Base-by-base conservation (phyloP, 2,797 vertebrate genomes). In the Mus caroli region DNA sequence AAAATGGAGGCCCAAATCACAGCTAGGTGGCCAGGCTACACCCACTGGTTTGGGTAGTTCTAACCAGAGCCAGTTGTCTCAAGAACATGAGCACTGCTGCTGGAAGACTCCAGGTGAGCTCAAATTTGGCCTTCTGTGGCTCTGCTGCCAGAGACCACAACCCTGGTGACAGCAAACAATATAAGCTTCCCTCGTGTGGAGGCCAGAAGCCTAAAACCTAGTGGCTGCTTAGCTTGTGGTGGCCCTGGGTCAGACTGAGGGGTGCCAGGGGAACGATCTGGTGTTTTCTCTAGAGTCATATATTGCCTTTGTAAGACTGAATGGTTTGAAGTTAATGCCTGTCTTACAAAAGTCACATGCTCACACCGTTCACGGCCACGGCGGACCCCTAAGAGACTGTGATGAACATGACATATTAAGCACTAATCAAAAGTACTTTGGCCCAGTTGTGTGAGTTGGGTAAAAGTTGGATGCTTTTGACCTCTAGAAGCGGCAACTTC, bases 191-290 rank as follows among this genome's bases (percentile, higher is more conserved):
- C 0, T 2, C 56, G 28, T 31, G 37, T 50, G 85, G 82, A 83
- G 78, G 77, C 64, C 46, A 6, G 37, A 73, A 28, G 77, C n/a
- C 86, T 34, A 10, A 54, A 34, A n/a, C 11, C 15, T 19, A 60
- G 54, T 0, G n/a, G 62, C n/a, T 9, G 12, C 11, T 4, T 0
- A 24, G 54, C 80, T 31, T 10, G 6, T 0, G 6, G 20, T 1
- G 3, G 71, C 58, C 50, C n/a, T 50, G 11, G 28, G 77, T 40
- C 5, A 28, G 58, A 62, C 4, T 13, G 10, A 56, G 40, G 71
- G 34, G n/a, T 8, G 1, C 14, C 1, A 2, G 1, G 0, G 15
- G 37, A 11, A 9, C 24, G 20, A 37, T n/a, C 69, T 52, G 34
- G 31, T 0, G 1, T 37, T 9, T 46, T 24, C 76, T 12, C 52